A percentile compares a stretch with the other conserved stretches of the same genome.
Evolutionary conservation across 2,113 vertebrate genomes (phyloP).

Genomic region (Dasyurus viverrinus): DNA sequence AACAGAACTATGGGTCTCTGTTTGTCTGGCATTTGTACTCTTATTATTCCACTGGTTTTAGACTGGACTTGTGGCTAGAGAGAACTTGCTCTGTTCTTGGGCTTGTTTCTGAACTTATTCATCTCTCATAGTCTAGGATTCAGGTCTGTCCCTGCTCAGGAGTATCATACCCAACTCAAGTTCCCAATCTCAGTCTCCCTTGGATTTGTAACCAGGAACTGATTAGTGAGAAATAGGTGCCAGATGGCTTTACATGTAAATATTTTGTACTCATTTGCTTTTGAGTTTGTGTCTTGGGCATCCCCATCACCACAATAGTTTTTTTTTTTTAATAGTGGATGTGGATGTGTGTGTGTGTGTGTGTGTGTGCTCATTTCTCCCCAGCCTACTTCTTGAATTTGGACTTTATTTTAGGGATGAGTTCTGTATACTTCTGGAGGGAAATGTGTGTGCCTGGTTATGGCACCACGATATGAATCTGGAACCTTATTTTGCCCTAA

Average conservation of each 20-base stretch:
- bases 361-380: neutral
- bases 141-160: neutral
- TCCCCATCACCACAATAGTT: neutral
- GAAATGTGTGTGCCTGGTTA: neutral
- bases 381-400: neutral
- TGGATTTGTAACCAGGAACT: neutral
- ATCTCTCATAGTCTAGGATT: neutral
- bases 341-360: too few species aligned
- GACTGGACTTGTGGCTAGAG: neutral
- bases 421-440: neutral
- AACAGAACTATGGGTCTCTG: neutral
- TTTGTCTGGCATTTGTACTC: neutral
- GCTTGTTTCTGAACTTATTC: neutral
- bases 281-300: neutral
- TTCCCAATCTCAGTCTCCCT: neutral
- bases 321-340: neutral
- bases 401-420: neutral
- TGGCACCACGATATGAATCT: too few species aligned
- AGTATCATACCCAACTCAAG: neutral
- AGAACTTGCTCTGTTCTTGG: neutral
- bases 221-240: too few species aligned
- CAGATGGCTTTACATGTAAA: neutral
- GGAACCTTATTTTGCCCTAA: neutral
- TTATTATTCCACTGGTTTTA: neutral
- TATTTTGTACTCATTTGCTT: neutral